Evolutionary conservation across 2,888 invertebrate species (phyloP), one percentile per base, ranked within the genome.

Genomic region (Alloscopus bannaensis): DNA sequence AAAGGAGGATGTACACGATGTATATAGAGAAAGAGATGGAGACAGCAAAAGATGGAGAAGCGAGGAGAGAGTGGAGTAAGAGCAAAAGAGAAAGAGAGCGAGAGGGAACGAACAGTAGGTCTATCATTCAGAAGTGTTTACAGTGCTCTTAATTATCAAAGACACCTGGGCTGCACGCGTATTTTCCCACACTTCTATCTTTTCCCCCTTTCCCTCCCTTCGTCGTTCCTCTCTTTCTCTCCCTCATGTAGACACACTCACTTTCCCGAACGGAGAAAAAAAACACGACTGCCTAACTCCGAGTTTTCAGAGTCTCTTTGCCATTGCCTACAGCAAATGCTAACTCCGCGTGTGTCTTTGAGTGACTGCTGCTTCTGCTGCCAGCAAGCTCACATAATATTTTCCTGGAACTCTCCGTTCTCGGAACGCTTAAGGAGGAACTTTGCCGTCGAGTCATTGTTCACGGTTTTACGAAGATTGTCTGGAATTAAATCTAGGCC

Each of bases 111-210:
- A 78, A 81, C 77, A 81, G 80, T 77, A 77, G 81, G 84, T 84
- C 82, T 82, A 82, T 82, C 82, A 83, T 81, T 83, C 83, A 81
- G 75, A 75, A 80, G 83, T 85, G 83, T 84, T 86, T 84, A 84
- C 86, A 83, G 84, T 84, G 81, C 84, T 85, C 84, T 86, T 86
- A 86, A 86, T 86, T 86, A 86, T 86, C 84, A 80, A 79, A 81
- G 79, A 83, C 86, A 86, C 86, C 86, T 86, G 86, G 81, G 79
- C 83, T 70, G 78, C 81, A 80, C 83, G 84, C 81, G 82, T 83
- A 85, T 86, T 86, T 85, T 86, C 86, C 84, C 86, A 86, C 86
- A 84, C 82, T 86, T 82, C 84, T 84, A 83, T 85, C 82, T 84
- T 83, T 75, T 81, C 81, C 81, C 80, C 78, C 76, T 72, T 60